These are phyloP conservation scores for Cyclura pinguis DNA, from an alignment of 2,797 vertebrate species.

Conservation along the genomic window DNA sequence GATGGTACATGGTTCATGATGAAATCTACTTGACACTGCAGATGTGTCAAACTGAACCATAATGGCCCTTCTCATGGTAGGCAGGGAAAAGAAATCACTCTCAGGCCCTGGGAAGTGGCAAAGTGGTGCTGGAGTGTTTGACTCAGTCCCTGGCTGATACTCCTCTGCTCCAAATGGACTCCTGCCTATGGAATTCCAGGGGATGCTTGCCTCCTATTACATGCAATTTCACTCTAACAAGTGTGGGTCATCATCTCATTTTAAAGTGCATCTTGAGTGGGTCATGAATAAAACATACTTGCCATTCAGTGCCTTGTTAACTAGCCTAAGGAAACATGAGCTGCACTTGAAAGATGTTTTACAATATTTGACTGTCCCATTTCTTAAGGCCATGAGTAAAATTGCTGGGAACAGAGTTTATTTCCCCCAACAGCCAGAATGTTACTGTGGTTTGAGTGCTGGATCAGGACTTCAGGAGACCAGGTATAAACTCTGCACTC, in stretches of 20 bases:
- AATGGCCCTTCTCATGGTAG: not conserved
- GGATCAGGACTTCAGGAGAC: too few species aligned
- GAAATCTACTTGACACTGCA: not conserved
- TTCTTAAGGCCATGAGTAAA: slow-evolving; percentile 20
- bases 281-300: slow-evolving; percentile 27
- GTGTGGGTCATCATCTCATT: slow-evolving; percentile 20
- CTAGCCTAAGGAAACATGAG: slow-evolving; percentile 29
- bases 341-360: not conserved
- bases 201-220: not conserved
- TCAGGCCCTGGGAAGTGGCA: not conserved
- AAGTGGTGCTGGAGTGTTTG: not conserved
- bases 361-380: not conserved
- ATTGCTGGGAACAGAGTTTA: too few species aligned
- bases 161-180: not conserved
- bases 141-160: not conserved
- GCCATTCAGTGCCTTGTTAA: slow-evolving; percentile 14
- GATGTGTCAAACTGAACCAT: not conserved
- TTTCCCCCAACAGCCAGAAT: too few species aligned
- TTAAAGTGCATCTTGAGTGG: slow-evolving; percentile 35
- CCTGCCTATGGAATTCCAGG: not conserved
- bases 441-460: too few species aligned
- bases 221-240: slow-evolving; percentile 11
- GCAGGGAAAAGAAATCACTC: not conserved
- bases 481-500: too few species aligned
- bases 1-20: not conserved